Conservation (phyloP, 2,113 vertebrate genomes). For the Merops nubicus region DNA sequence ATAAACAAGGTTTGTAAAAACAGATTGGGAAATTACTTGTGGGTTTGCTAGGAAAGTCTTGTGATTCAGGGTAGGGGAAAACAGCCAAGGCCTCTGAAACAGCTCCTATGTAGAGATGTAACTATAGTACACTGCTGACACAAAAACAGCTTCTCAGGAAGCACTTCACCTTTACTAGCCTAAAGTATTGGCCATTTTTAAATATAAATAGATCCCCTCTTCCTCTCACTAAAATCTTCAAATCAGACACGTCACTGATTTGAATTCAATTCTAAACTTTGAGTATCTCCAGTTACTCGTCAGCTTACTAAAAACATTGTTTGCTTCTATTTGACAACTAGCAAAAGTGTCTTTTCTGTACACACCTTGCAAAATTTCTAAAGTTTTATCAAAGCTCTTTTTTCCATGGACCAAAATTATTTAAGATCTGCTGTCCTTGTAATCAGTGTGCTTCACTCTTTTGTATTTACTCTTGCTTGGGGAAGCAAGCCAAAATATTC, state of each 20-base stretch:
- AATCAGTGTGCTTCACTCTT: background rate
- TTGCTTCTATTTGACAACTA: background rate
- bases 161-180: background rate
- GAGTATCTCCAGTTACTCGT: background rate
- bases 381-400: background rate
- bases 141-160: background rate
- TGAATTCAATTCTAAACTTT: background rate
- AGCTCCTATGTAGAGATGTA: background rate
- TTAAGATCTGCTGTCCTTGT: background rate
- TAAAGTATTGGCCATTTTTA: background rate
- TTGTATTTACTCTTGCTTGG: background rate
- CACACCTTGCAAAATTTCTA: background rate
- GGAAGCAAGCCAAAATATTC: background rate
- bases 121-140: background rate
- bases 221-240: background rate
- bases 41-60: background rate
- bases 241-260: background rate
- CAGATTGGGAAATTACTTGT: constrained; percentile 9
- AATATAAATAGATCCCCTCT: background rate
- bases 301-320: background rate
- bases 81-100: background rate
- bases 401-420: background rate
- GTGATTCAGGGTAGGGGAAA: background rate
- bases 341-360: background rate
- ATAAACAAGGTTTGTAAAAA: constrained; percentile 33